phyloP scores from a whole-genome alignment of 2,113 vertebrate species.

The Crotalus tigris region DNA sequence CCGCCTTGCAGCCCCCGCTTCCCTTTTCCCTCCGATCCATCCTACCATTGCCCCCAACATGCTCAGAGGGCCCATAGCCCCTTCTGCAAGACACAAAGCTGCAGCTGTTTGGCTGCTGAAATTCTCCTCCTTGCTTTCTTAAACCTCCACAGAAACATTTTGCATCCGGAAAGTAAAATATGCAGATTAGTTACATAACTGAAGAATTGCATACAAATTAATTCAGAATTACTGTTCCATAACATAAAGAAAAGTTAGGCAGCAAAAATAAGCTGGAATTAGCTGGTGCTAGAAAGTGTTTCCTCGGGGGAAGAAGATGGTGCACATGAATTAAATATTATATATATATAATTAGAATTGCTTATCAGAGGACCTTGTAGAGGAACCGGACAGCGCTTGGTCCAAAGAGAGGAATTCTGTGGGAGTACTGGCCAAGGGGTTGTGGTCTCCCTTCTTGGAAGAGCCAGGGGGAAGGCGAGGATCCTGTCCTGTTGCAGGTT shows the following conservation, averaged over 20 bases:
- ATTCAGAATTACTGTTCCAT: conserved; percentile 56
- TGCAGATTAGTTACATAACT: conserved; percentile 51
- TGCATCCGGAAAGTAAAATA: not conserved
- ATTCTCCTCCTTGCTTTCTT: not conserved
- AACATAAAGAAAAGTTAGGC: conserved; percentile 50
- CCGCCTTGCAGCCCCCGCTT: not conserved
- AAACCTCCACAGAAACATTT: conserved; percentile 24
- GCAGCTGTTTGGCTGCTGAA: accelerated
- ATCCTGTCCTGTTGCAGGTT: not conserved
- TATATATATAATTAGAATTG: conserved; percentile 1
- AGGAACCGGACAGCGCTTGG: not conserved
- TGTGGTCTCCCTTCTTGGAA: not conserved
- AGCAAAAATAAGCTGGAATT: conserved; percentile 39
- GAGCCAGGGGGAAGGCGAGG: not conserved
- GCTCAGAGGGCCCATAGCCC: not conserved
- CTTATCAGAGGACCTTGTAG: not conserved
- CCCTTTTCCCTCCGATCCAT: not conserved
- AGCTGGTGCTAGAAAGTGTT: conserved; percentile 47
- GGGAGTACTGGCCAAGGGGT: accelerated
- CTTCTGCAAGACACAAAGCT: not conserved
- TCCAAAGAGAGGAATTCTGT: not conserved
- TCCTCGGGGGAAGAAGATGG: conserved; percentile 18
- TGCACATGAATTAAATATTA: conserved; percentile 15
- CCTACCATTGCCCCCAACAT: not conserved
- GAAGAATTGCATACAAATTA: conserved; percentile 48